A percentile compares a stretch with the other conserved stretches of the same genome.
Evolutionary conservation across 1,140 invertebrate genomes (phyloP).

Genomic region (Conopomorpha cramerella): DNA sequence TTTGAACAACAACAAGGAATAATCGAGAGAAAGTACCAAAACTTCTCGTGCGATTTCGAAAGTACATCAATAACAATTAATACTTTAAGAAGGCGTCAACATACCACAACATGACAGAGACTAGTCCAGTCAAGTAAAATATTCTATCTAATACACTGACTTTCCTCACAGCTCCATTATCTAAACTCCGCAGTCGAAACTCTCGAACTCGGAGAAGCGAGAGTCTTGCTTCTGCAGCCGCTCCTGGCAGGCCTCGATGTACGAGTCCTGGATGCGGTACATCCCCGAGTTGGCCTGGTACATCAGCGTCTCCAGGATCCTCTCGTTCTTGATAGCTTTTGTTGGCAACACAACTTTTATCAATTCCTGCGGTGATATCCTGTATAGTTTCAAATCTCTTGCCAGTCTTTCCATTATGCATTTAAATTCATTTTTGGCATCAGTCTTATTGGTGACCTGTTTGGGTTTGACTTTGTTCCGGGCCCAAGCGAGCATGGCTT

Average conservation of each 20-base stretch:
- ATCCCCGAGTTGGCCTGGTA: slow-evolving; percentile 92
- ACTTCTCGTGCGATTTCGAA: slow-evolving; percentile 41
- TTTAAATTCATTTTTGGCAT: slow-evolving; percentile 87
- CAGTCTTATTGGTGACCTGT: slow-evolving; percentile 73
- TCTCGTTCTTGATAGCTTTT: slow-evolving; percentile 91
- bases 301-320: slow-evolving; percentile 91
- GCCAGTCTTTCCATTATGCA: slow-evolving; percentile 90
- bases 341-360: slow-evolving; percentile 91
- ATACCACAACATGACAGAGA: slow-evolving; percentile 46
- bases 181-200: slow-evolving; percentile 74
- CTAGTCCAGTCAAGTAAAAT: slow-evolving; percentile 30
- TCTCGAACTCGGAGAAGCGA: slow-evolving; percentile 78
- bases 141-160: slow-evolving; percentile 55
- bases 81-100: slow-evolving; percentile 55
- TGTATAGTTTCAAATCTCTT: slow-evolving; percentile 85
- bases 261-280: slow-evolving; percentile 87
- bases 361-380: slow-evolving; percentile 90
- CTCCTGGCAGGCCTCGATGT: slow-evolving; percentile 85
- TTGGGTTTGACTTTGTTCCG: slow-evolving; percentile 79
- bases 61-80: slow-evolving; percentile 58
- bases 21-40: slow-evolving; percentile 55
- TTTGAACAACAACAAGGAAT: slow-evolving; percentile 58
- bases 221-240: slow-evolving; percentile 87
- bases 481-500: slow-evolving; percentile 91
- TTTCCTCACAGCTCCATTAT: slow-evolving; percentile 52